Base-by-base conservation (phyloP, 2,888 invertebrate species). In the Eretmocerus hayati region DNA sequence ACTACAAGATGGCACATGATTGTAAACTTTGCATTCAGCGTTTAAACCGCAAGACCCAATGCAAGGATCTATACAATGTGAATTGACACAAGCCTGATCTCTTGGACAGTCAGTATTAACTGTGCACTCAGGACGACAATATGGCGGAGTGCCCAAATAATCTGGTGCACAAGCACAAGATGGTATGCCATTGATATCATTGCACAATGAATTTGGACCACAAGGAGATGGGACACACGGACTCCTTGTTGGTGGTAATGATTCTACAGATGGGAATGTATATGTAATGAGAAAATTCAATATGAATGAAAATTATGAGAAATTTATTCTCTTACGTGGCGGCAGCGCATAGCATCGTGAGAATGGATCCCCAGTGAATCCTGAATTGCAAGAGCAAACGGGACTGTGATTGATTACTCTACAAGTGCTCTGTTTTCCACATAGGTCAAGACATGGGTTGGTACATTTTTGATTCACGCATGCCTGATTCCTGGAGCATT, bases 391-490 rank as follows among this genome's bases (percentile, higher is more conserved):
- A 22, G 74, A 73, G 55, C 77, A 76, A 44, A 71, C 71, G 2
- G 74, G 73, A 36, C 71, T 72, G 52, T 73, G 72, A 56, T 72
- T 74, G 53, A 62, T 62, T 8, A 74, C 73, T 44, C 67, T 59
- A 57, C 76, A 77, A 42, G 69, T 66, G 11, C 75, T 71, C 56
- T 72, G 68, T 16, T 71, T 59, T 11, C 76, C 77, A 59, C 76
- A 76, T n/a, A 69, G 67, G 15, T 72, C 72, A 15, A 63, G 63
- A 55, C 76, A 77, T 3, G 75, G 75, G 57, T 76, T 73, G 26
- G 66, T 54, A 67, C 92, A 92, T 72, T 83, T 85, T 62, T 86
- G 84, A 65, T 87, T 85, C 19, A 88, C 77, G 62, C 91, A 92
- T 30, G 90, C 89, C 59, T 81, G 82, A 51, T 87, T 85, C 6